These are phyloP conservation scores for Larimichthys polyactis DNA, from an alignment of 2,113 vertebrate species.

Conservation along the genomic window DNA sequence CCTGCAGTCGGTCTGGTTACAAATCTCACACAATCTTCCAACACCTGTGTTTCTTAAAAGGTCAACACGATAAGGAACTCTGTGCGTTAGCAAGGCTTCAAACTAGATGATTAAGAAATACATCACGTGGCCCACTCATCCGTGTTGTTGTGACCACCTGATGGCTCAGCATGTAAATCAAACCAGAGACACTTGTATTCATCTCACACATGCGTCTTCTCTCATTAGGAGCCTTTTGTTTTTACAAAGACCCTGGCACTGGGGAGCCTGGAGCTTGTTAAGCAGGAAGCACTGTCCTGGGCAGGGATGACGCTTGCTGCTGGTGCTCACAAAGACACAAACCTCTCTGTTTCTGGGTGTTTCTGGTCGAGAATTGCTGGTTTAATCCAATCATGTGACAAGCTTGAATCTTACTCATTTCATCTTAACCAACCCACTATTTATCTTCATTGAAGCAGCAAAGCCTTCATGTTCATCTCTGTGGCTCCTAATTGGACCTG, in stretches of 20 bases:
- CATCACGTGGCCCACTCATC: background rate
- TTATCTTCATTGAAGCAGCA: slow-evolving; percentile 10
- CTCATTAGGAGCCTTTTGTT: slow-evolving; percentile 51
- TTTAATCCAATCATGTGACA: slow-evolving; percentile 6
- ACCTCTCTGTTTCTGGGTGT: slow-evolving; percentile 8
- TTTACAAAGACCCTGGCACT: slow-evolving; percentile 27
- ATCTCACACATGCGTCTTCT: slow-evolving; percentile 26
- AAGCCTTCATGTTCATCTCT: background rate
- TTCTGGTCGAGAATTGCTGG: background rate
- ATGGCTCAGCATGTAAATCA: slow-evolving; percentile 14
- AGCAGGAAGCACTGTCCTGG: background rate
- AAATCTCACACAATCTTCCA: background rate
- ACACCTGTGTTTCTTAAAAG: background rate
- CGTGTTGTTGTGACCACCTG: background rate
- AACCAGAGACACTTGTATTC: slow-evolving; percentile 33
- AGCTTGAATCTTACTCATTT: background rate
- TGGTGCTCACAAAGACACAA: slow-evolving; percentile 18
- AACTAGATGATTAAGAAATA: background rate
- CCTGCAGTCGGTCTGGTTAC: background rate
- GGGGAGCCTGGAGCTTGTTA: slow-evolving; percentile 14
- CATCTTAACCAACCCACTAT: slow-evolving; percentile 1
- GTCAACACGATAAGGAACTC: background rate
- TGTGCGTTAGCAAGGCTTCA: background rate
- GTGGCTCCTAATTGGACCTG: slow-evolving; percentile 1
- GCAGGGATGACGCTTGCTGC: background rate